Conservation (phyloP, 2,797 vertebrate genomes). For the Danio jaintianensis region DNA sequence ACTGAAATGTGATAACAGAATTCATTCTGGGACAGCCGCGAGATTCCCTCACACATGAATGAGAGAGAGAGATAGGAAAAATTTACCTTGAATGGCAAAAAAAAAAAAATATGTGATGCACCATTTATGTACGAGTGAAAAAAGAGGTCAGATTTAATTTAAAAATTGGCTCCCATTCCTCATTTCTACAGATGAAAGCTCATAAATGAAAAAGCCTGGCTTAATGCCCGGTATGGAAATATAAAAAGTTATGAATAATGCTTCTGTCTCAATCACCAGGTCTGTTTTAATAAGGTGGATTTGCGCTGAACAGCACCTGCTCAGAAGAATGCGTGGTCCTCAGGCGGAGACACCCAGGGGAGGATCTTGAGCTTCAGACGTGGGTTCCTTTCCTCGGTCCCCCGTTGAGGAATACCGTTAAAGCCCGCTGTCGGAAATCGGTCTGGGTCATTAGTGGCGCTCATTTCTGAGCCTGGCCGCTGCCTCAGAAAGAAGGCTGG, state of each 20-base stretch:
- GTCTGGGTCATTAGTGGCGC: slow-evolving; percentile 48
- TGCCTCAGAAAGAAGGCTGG: slow-evolving; percentile 51
- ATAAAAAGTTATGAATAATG: slow-evolving; percentile 97
- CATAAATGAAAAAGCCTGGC: slow-evolving; percentile 98
- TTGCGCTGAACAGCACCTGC: slow-evolving; percentile 77
- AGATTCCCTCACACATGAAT: slow-evolving; percentile 33
- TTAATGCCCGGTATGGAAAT: slow-evolving; percentile 93
- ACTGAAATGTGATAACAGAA: slow-evolving; percentile 58
- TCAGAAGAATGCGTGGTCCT: slow-evolving; percentile 60
- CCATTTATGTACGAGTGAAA: slow-evolving; percentile 77
- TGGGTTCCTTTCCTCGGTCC: slow-evolving; percentile 18
- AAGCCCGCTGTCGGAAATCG: slow-evolving; percentile 27
- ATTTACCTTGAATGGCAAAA: slow-evolving; percentile 71
- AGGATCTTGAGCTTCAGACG: slow-evolving; percentile 23
- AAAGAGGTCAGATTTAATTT: slow-evolving; percentile 95
- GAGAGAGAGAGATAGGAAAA: slow-evolving; percentile 46
- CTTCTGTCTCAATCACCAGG: slow-evolving; percentile 94
- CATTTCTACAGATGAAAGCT: slow-evolving; percentile 92
- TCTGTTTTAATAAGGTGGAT: slow-evolving; percentile 94
- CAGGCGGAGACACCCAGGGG: slow-evolving; percentile 14
- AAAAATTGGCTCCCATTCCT: slow-evolving; percentile 93
- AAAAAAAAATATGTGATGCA: slow-evolving; percentile 66
- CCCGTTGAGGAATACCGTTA: slow-evolving; percentile 24
- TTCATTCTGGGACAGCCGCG: slow-evolving; percentile 53
- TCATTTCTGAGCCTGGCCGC: slow-evolving; percentile 68